Base-by-base conservation (phyloP, 2,888 invertebrate genomes). In the Galeruca laticollis region DNA sequence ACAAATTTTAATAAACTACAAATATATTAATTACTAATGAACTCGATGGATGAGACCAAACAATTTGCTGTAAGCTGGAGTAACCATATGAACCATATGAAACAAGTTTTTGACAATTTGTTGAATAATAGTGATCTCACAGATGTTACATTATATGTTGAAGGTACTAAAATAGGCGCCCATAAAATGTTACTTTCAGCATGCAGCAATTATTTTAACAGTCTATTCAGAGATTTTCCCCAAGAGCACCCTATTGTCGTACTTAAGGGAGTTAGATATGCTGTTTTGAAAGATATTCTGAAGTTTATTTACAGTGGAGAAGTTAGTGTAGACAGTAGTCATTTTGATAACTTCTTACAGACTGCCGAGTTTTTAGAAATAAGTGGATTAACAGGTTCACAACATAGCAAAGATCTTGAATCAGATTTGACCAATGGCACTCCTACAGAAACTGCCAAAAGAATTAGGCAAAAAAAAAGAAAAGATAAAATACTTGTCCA, bases 31-130 rank as follows among this genome's bases (percentile, higher is more conserved):
- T 21, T 35, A 56, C 54, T 18, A 57, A 65, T 70, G 64, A 70
- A 52, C 47, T 62, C 57, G 10, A 66, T 66, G 54, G 51, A 65
- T n/a, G 57, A 62, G 15, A 54, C 77, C n/a, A 81, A 82, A 69
- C 94, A 94, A 83, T 95, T 94, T 86, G 94, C 94, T 75, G 87
- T 95, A 77, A 91, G 94, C 76, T 95, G 95, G 95, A 94, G 94
- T 85, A 94, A 94, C 86, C 94, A 95, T 84, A 89, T 93, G 82
- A 89, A 89, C 80, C 92, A 93, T 85, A 91, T 95, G 81, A 93
- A 92, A 74, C 92, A 91, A 84, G 93, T 94, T 54, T 92, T 95
- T 82, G 93, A 93, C 84, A 89, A 90, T 75, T 87, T 95, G 75
- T 89, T 90, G 67, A 87, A 88, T 76, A 89, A 89, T 79, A 90